Evolutionary conservation across 2,113 vertebrate genomes (phyloP).

Genomic region (Burhinus bistriatus): DNA sequence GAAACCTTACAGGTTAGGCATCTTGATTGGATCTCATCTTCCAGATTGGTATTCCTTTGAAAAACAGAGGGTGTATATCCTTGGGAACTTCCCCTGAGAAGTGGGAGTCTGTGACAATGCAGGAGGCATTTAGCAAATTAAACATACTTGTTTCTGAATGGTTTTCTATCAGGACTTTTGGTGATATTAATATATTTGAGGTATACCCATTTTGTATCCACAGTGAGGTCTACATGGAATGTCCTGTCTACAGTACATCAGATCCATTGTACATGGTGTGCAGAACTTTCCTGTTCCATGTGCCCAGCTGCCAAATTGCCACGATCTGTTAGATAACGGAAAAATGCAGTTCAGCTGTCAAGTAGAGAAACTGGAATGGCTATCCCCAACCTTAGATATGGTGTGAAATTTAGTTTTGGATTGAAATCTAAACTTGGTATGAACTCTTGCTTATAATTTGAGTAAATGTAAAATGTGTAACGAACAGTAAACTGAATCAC

Average conservation of each 20-base stretch:
- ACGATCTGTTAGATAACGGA: neutral
- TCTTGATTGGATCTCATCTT: neutral
- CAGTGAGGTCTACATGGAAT: neutral
- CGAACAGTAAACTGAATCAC: neutral
- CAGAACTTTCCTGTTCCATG: neutral
- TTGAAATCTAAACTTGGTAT: neutral
- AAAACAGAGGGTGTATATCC: neutral
- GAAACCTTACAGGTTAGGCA: neutral
- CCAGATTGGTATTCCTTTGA: neutral
- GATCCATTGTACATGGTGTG: neutral
- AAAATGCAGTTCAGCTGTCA: neutral
- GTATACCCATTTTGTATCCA: neutral
- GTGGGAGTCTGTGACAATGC: neutral
- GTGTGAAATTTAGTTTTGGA: neutral
- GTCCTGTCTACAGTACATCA: neutral
- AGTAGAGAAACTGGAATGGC: neutral
- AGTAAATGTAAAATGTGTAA: neutral
- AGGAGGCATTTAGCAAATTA: neutral
- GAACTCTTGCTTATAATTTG: neutral
- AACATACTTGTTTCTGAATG: neutral
- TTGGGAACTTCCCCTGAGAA: neutral
- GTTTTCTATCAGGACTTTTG: neutral
- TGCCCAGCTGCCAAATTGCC: neutral
- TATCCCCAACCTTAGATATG: neutral
- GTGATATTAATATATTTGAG: neutral